Percentiles rank a stretch among this genome's conserved stretches.
These are phyloP conservation scores for Graptemys geographica DNA, from an alignment of 2,797 vertebrate genomes.

Conservation along the genomic window DNA sequence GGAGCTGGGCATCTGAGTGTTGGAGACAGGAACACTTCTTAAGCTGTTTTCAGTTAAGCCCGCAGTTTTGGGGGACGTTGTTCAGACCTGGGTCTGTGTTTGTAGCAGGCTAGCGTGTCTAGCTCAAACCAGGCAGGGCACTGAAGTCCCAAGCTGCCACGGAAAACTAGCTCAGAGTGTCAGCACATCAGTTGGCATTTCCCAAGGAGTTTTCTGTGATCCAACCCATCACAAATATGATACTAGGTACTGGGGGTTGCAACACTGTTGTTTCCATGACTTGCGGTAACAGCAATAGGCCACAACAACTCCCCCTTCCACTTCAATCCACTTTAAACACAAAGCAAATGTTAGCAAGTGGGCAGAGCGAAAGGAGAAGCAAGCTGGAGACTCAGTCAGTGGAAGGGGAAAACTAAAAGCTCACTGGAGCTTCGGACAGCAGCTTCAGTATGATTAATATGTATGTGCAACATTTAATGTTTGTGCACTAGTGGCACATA, in stretches of 20 bases:
- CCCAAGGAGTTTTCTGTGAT: too few relatives aligned
- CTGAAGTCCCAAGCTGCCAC: too few relatives aligned
- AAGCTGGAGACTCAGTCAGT: background rate
- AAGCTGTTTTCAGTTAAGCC: too few relatives aligned
- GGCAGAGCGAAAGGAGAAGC: background rate
- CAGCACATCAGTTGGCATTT: too few relatives aligned
- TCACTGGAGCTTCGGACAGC: constrained; percentile 49
- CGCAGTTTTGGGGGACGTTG: too few relatives aligned
- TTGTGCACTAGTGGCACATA: constrained; percentile 36
- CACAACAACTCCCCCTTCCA: background rate
- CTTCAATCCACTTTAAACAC: background rate
- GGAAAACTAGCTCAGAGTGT: too few relatives aligned
- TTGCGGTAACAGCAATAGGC: background rate
- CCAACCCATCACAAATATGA: background rate
- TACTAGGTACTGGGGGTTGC: background rate
- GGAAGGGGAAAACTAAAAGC: constrained; percentile 4
- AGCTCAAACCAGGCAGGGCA: too few relatives aligned
- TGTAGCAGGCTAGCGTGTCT: too few relatives aligned
- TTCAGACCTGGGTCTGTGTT: too few relatives aligned
- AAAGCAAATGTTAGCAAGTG: constrained; percentile 1
- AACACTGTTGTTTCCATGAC: too few relatives aligned
- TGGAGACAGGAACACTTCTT: too few relatives aligned
- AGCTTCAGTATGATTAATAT: constrained; percentile 58
- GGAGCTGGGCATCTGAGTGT: too few relatives aligned
- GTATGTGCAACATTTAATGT: constrained; percentile 15